Evolutionary conservation across 1,140 invertebrate species (phyloP), one percentile per base, ranked within the genome.

Genomic region (Ips nitidus): DNA sequence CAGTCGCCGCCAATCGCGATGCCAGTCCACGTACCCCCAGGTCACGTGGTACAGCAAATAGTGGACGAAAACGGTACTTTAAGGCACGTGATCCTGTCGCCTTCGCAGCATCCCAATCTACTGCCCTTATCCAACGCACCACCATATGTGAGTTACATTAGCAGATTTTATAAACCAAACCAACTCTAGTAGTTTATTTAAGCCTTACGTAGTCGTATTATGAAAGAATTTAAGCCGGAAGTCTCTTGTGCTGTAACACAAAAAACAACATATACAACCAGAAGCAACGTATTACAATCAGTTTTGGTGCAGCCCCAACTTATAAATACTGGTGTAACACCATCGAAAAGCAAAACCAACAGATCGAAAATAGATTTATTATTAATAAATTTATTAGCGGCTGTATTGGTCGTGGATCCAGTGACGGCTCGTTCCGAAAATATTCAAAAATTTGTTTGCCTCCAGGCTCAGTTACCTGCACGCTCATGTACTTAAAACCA

Each of bases 31-130:
- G 91, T 94, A 70, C 93, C 93, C 41, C 91, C 91, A 47, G 94
- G 93, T 77, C 94, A 90, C 84, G 87, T 95, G 81, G 89, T 95
- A 72, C 92, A 93, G 80, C 93, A 93, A 79, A 93, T 95, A 75
- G 88, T 95, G 71, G 94, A 95, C 81, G 94, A 95, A 81, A 90
- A 86, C 80, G 91, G 92, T 62, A 90, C 91, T 65, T 84, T 96
- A 73, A 86, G 91, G 47, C 93, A 95, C 81, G 92, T 94, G 74
- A 90, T 95, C 74, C 84, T 94, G 64, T 91, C 90, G 6, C 87
- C 90, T 60, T 88, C 91, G 78, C 85, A 85, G 61, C 88, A 87
- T 64, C 87, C 76, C 41, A 77, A 81, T 78, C 70, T 82, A 71
- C 64, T 78, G 47, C 74, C 76, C 1, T 73, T 76, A 61, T 79